These are phyloP conservation scores for Cyclargus thomasi DNA, from an alignment of 1,140 invertebrate species.

Conservation along the genomic window DNA sequence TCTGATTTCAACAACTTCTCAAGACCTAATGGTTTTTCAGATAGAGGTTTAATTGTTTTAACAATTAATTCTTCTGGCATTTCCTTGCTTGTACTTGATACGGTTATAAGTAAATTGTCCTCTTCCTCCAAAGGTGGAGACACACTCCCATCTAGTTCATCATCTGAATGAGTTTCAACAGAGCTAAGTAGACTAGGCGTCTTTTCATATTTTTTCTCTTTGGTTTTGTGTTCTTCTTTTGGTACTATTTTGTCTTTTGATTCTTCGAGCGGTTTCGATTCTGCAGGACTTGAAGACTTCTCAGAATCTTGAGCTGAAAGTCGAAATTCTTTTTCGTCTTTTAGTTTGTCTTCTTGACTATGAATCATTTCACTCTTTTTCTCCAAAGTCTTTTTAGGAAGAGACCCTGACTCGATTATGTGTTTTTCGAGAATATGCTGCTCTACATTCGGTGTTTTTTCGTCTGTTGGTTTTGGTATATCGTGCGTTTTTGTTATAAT, in stretches of 20 bases:
- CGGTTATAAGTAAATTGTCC: background rate
- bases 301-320: background rate
- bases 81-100: background rate
- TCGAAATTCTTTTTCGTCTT: background rate
- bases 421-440: too few species aligned
- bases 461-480: background rate
- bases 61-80: background rate
- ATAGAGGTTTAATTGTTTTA: background rate
- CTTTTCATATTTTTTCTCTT: constrained; percentile 11
- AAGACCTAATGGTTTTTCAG: background rate
- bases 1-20: background rate
- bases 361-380: background rate
- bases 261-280: background rate
- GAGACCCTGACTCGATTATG: background rate
- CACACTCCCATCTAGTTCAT: background rate
- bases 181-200: constrained; percentile 12
- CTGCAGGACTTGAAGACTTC: constrained; percentile 21
- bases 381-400: background rate
- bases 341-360: background rate
- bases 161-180: too few species aligned
- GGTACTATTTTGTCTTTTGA: too few species aligned
- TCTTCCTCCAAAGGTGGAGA: background rate
- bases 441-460: background rate
- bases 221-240: background rate
- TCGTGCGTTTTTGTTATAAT: background rate